Evolutionary conservation across 2,113 vertebrate species (phyloP), one percentile per base, ranked within the genome.

Genomic region (Hippolais icterina): DNA sequence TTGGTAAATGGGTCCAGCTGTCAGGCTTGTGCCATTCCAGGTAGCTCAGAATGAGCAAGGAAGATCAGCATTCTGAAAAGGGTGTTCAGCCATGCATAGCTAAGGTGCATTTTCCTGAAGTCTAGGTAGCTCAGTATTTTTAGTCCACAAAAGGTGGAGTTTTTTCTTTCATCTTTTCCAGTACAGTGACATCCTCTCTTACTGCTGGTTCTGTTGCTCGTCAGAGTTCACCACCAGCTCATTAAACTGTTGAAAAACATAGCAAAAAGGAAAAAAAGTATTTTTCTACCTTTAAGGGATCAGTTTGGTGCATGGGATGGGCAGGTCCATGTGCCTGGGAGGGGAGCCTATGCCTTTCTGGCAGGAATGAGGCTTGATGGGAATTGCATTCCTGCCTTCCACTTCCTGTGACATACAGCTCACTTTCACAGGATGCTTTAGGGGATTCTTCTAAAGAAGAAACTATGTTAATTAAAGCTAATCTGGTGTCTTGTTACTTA

Each of bases 191-290:
- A 24, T 84, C 33, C 29, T 56, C 16, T 81, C 14, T 7, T 17
- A 15, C 5, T 80, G 10, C 11, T 94, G 24, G 15, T 63, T 78
- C 16, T 27, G 12, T 46, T 78, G 42, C 24, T 91, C 1, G 1
- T 60, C 4, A 8, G 35, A 59, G 9, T 65, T 47, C 9, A 19
- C 29, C 14, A 10, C 29, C 35, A 44, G 35, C 19, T 35, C 11
- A 22, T 29, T 47, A 24, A 37, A 29, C 9, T 49, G 17, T 37
- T 61, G 31, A 46, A 74, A 84, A 75, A 54, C 0, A 1, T 15
- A 46, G 9, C 28, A 44, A 69, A 89, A 80, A 15, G 1, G 11
- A 3, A 6, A 25, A 33, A 10, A 13, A 2, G 1, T 21, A 0
- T 37, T 85, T 69, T 74, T 53, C 35, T 90, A 18, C 10, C 22